Conservation (phyloP, 1,140 invertebrate species). For the Drosophila simulans region DNA sequence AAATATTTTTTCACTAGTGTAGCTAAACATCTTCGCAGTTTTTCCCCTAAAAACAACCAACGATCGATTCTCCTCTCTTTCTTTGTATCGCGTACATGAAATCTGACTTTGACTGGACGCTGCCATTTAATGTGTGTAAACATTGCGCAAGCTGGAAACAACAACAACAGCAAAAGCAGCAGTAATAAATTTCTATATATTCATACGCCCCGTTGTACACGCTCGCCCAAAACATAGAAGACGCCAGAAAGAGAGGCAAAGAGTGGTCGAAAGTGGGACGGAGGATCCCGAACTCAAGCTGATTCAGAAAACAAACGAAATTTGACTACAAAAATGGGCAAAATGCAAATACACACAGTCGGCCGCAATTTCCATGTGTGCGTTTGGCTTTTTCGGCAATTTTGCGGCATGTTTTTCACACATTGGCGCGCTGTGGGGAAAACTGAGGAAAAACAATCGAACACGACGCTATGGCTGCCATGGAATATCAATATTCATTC, state of each 20-base stretch:
- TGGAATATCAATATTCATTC: slow-evolving; percentile 53
- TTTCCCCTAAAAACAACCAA: slow-evolving; percentile 1
- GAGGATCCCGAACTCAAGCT: slow-evolving; percentile 23
- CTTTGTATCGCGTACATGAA: slow-evolving; percentile 56
- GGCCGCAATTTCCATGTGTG: slow-evolving; percentile 42
- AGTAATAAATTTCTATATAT: slow-evolving; percentile 62
- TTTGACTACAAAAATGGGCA: slow-evolving; percentile 82
- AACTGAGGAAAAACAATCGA: slow-evolving; percentile 69
- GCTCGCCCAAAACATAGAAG: slow-evolving; percentile 4
- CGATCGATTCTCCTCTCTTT: slow-evolving; percentile 25
- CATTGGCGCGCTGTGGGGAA: slow-evolving; percentile 58
- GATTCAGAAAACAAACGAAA: slow-evolving; percentile 74
- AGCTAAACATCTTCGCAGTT: slow-evolving; percentile 5
- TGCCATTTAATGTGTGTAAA: slow-evolving; percentile 69
- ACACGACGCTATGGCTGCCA: slow-evolving; percentile 75
- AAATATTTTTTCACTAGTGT: not conserved
- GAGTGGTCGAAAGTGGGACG: slow-evolving; percentile 6
- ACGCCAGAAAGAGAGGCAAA: slow-evolving; percentile 32
- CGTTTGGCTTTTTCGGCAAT: slow-evolving; percentile 75
- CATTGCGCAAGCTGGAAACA: slow-evolving; percentile 74
- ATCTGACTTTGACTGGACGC: slow-evolving; percentile 75
- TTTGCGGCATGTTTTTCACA: slow-evolving; percentile 81
- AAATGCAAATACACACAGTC: slow-evolving; percentile 69
- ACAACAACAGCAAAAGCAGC: slow-evolving; percentile 44
- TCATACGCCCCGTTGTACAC: slow-evolving; percentile 78